Base-by-base conservation (phyloP, 1,140 invertebrate genomes). In the Piezodorus guildinii region DNA sequence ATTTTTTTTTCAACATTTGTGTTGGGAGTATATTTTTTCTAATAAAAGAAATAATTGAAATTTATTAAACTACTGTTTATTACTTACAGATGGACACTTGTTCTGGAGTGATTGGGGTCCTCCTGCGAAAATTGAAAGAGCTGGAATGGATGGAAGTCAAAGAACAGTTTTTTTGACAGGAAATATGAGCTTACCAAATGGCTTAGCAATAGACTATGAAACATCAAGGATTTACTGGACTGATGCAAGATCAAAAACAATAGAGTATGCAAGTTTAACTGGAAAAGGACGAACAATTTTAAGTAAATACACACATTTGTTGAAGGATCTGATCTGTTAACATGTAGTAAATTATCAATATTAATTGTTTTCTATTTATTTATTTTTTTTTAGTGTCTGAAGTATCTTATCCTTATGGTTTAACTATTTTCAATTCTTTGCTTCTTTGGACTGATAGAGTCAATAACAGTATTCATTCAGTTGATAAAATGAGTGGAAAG, bases 51-150 rank as follows among this genome's bases (percentile, higher is more conserved):
- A 30, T 4, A 8, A 30, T 30, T 30, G 27, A 4, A 30, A 30
- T 30, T 4, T 30, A 8, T 8, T 30, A 21, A 21, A 21, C 1
- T 16, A 5, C 12, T 21, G 2, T 5, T 8, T 52, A 52, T 60
- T 5, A 34, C 69, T 70, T 70, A 10, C 69, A 85, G 86, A 75
- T 70, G 85, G 87, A 6, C 73, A 81, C 5, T 86, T 94, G 83
- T 94, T 88, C 71, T 94, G 91, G 91, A 90, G 85, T 15, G 90
- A 94, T 71, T 94, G 91, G 91, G 90, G 91, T 1, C 77, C 51
- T 16, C 77, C 80, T 27, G 84, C 90, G 1, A 84, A 85, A 71
- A 96, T 96, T 54, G 90, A 94, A 74, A 77, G 83, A 34, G 87
- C 90, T 21, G 83, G 84, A 30, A 91, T 96, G 90, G 91, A 96